Base-by-base conservation (phyloP, 2,113 vertebrate species). In the Typhlomys cinereus region DNA sequence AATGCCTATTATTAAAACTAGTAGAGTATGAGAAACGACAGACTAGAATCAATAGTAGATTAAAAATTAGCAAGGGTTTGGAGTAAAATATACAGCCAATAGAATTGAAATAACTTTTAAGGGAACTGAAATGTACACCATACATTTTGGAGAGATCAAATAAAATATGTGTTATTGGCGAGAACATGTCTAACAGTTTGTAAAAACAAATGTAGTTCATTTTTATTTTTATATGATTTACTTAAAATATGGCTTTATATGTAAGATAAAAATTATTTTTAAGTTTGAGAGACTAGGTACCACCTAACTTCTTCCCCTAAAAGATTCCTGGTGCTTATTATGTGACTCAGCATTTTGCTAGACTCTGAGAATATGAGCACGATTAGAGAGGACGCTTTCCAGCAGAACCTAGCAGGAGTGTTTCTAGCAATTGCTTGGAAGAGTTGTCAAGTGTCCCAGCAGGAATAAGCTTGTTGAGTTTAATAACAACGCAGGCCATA, bases 71-170 rank as follows among this genome's bases (percentile, higher is more conserved):
- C 75, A 76, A 84, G 21, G 17, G 48, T 71, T 78, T 25, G 27
- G 39, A n/a, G 70, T 52, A 92, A 90, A 94, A 90, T n/a, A 44
- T 5, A 95, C 61, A 94, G 66, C 21, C 20, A 59, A 59, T 10
- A 91, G 50, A 93, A 83, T 73, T 73, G 61, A 75, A 93, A 88
- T 57, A 85, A 79, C 80, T 71, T 52, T 66, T 88, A 74, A 92
- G 61, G 66, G 64, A 80, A 71, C 20, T n/a, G 27, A 92, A 94
- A 92, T 89, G 84, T 89, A 95, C 92, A 71, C 12, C 94, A 90
- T 89, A 76, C 12, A 88, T 91, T n/a, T 79, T 83, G 44, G 48
- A 74, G 54, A 61, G 34, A 91, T 54, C 93, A 94, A 95, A 88
- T 86, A 59, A 92, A 92, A 66, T 27, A 70, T 4, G 34, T 34